phyloP scores from a whole-genome alignment of 1,140 invertebrate genomes.

The Geopemphigus sp. region DNA sequence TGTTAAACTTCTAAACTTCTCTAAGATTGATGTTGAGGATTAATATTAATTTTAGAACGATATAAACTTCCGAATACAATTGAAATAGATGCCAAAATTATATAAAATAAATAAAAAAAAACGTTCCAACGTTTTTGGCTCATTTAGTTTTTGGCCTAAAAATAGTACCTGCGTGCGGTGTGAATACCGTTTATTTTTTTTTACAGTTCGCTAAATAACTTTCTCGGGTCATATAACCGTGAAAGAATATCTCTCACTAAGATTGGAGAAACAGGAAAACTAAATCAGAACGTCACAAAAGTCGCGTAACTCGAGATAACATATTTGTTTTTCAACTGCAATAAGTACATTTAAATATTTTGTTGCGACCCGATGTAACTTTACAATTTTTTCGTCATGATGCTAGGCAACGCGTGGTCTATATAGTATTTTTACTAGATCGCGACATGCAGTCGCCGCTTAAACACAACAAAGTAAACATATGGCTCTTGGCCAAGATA shows the following conservation, averaged over 20 bases:
- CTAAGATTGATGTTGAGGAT: not conserved
- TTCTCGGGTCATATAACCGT: not conserved
- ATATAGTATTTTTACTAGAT: too few species aligned
- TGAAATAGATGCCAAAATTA: conserved; percentile 43
- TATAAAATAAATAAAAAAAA: conserved; percentile 18
- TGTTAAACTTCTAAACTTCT: too few species aligned
- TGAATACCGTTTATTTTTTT: conserved; percentile 9
- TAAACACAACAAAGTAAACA: too few species aligned
- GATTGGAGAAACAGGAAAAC: not conserved
- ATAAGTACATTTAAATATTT: too few species aligned
- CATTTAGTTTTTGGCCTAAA: conserved; percentile 38
- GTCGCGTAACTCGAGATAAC: too few species aligned
- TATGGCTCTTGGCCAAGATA: too few species aligned
- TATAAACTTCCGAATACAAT: conserved; percentile 17
- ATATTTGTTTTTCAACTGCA: too few species aligned
- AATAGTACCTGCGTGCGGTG: conserved; percentile 37
- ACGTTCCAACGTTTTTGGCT: conserved; percentile 29
- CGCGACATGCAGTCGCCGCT: too few species aligned
- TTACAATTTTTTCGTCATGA: too few species aligned
- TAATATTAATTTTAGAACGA: conserved; percentile 10
- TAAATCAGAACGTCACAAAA: not conserved
- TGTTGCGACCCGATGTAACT: too few species aligned
- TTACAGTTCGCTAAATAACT: not conserved
- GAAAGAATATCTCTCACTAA: too few species aligned
- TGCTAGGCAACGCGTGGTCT: too few species aligned